Evolutionary conservation across 2,113 vertebrate species (phyloP).

Genomic region (Cairina moschata): DNA sequence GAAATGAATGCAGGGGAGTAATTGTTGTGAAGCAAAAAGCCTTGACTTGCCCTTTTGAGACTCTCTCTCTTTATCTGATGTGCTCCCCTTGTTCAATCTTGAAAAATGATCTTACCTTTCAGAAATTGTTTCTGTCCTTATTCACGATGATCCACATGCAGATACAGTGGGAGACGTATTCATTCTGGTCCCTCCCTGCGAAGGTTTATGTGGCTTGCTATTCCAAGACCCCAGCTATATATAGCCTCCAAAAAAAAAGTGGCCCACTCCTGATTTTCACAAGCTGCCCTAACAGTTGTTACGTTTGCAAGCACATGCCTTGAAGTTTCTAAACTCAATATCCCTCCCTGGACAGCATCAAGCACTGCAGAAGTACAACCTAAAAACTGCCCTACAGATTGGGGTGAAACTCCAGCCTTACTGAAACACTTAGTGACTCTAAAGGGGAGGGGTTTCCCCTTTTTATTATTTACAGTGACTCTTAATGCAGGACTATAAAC

Average conservation of each 20-base stretch:
- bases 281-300: neutral
- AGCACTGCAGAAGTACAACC: neutral
- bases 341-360: neutral
- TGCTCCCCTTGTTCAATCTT: neutral
- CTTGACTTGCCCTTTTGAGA: neutral
- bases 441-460: neutral
- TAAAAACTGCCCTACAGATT: neutral
- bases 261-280: neutral
- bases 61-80: neutral
- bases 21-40: neutral
- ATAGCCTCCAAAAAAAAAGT: neutral
- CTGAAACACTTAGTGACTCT: neutral
- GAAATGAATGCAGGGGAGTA: neutral
- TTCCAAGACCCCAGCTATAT: neutral
- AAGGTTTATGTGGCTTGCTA: neutral
- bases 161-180: neutral
- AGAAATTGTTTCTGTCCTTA: neutral
- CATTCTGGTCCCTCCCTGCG: neutral
- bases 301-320: neutral
- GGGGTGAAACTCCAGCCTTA: neutral
- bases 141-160: neutral
- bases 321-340: neutral
- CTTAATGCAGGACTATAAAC: neutral
- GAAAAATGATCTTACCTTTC: constrained; percentile 44
- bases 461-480: neutral